Conservation (phyloP, 2,113 vertebrate species). For the Alouatta palliata region DNA sequence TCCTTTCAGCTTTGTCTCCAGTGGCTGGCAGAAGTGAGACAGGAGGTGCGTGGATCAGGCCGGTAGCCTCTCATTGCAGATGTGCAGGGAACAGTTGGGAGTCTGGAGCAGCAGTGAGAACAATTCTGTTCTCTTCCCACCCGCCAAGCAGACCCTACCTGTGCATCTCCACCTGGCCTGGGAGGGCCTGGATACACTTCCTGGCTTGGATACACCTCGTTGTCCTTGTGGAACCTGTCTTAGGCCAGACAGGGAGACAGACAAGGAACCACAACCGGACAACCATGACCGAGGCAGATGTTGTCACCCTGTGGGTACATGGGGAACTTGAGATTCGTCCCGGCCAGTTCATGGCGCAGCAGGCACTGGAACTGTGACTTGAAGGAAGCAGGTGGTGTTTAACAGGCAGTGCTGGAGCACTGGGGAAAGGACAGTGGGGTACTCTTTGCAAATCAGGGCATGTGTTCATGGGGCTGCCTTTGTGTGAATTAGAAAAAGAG, state of each 20-base stretch:
- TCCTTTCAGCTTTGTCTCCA: not conserved
- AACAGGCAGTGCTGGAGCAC: not conserved
- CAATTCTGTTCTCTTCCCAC: not conserved
- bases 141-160: not conserved
- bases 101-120: not conserved
- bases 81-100: not conserved
- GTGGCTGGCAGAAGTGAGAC: not conserved
- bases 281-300: not conserved
- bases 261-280: not conserved
- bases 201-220: not conserved
- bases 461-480: not conserved
- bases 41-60: not conserved
- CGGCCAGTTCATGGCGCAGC: not conserved
- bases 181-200: not conserved
- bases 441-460: not conserved
- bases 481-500: not conserved
- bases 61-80: not conserved
- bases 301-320: fast-evolving
- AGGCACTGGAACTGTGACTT: not conserved
- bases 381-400: not conserved
- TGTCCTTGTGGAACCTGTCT: not conserved
- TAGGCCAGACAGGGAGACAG: not conserved
- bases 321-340: not conserved
- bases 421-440: not conserved
- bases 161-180: not conserved